Percentiles rank a stretch among this genome's conserved stretches.
phyloP scores from a whole-genome alignment of 2,113 vertebrate species.

The Mormyrus iriodes region DNA sequence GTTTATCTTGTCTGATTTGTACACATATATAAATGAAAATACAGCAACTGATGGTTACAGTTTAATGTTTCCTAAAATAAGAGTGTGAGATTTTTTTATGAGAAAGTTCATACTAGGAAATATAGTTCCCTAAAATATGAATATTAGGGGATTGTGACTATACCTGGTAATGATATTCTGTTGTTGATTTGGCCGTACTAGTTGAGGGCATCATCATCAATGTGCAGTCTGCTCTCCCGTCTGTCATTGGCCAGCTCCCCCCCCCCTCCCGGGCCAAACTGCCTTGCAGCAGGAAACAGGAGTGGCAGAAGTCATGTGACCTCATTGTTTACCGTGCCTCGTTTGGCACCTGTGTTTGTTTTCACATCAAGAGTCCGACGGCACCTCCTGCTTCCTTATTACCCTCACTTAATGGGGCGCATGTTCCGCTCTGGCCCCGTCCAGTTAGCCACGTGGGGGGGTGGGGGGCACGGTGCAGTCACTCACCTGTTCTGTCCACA shows the following conservation, averaged over 20 bases:
- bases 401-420: conserved; percentile 32
- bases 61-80: background rate
- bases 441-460: conserved; percentile 25
- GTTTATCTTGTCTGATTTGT: background rate
- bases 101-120: background rate
- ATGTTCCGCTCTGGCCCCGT: conserved; percentile 5
- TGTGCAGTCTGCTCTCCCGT: background rate
- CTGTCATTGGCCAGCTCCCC: background rate
- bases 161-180: background rate
- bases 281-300: conserved; percentile 15
- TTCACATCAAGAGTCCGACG: conserved; percentile 32
- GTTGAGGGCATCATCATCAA: background rate
- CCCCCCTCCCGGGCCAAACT: background rate
- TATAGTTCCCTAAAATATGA: background rate
- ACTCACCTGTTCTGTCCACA: conserved; percentile 60
- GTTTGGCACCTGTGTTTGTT: conserved; percentile 41
- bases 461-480: conserved; percentile 62
- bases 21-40: background rate
- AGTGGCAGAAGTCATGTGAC: conserved; percentile 26
- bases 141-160: background rate
- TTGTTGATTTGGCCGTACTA: background rate
- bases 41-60: background rate
- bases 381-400: conserved; percentile 1
- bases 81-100: background rate
- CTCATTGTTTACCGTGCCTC: conserved; percentile 26